Evolutionary conservation across 30 jellyfish, hydroid and myxozoan genomes (phyloP), one percentile per base, ranked within the genome.

Genomic region (Chrysaora quinquecirrha): DNA sequence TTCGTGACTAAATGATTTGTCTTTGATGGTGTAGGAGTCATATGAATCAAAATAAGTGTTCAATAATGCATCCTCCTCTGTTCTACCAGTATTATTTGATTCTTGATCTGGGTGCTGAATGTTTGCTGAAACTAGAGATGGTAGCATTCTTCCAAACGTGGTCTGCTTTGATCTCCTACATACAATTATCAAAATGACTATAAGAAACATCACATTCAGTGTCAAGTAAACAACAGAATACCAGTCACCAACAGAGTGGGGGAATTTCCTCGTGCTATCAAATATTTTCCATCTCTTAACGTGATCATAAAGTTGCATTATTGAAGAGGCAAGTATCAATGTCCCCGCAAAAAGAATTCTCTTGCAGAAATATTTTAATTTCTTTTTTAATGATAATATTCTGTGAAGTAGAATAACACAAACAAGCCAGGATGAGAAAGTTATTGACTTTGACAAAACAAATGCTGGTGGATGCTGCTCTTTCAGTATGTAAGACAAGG

Each of bases 401-500:
- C 64, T 82, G 65, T 75, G 87, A 32, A 54, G 82, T 14, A 90
- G 58, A n/a, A 84, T 27, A 16, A 77, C 71, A 82, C 97, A 93
- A 21, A 78, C 18, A 24, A 86, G 64, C 98, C 98, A 93, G 23
- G 96, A 19, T 34, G 96, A 31, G 48, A 87, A 80, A 34, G 90
- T 74, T 25, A 93, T 3, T 22, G 91, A 38, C 34, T 68, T 75
- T 7, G 96, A 84, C 12, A 93, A 83, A 24, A 93, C 96, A 54
- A 65, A 93, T 23, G 98, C 98, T 14, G 98, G 95, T 0, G 89
- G 96, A 77, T 71, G 86, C 7, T 32, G 29, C 0, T 80, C 80
- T 1, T 65, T 58, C 60, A 78, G 61, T 12, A 76, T 58, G 47
- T 93, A 93, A 2, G 95, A 56, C 47, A 82, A 10, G 7, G 70